These are phyloP conservation scores for Philopotamus ludificatus DNA, from an alignment of 1,140 invertebrate species.

Conservation along the genomic window DNA sequence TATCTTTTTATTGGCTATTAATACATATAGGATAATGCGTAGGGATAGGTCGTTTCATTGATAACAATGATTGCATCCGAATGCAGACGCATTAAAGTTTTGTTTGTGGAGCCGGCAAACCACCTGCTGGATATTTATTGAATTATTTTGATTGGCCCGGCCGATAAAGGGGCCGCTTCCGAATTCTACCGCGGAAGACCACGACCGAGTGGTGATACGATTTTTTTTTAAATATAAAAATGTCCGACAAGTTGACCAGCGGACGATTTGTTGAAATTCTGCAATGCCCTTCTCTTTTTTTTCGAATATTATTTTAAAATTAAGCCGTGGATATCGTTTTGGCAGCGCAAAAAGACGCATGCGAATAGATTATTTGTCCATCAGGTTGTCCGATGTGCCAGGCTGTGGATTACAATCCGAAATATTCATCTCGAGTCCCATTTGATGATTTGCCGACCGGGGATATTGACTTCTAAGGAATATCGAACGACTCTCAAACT, in stretches of 20 bases:
- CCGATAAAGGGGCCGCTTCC: conserved; percentile 38
- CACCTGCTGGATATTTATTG: conserved; percentile 32
- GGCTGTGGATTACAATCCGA: conserved; percentile 17
- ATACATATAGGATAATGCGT: background rate
- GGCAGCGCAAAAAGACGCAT: no score
- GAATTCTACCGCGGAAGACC: conserved; percentile 14
- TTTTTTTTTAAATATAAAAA: background rate
- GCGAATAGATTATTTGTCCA: background rate
- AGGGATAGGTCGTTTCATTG: background rate
- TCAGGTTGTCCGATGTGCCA: conserved; percentile 1
- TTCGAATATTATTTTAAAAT: no score
- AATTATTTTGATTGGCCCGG: conserved; percentile 36
- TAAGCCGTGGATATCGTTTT: no score
- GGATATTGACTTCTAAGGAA: conserved; percentile 21
- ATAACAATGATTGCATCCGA: background rate
- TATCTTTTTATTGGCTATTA: background rate
- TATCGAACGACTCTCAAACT: background rate
- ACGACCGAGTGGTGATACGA: background rate
- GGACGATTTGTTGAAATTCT: no score
- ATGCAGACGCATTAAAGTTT: conserved; percentile 6
- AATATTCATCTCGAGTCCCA: conserved; percentile 9
- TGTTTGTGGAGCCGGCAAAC: conserved; percentile 9
- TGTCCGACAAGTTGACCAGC: no score
- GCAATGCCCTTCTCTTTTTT: no score
- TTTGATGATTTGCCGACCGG: conserved; percentile 22